Conservation (phyloP, 2,888 invertebrate species). For the Dichetophora obliterata region DNA sequence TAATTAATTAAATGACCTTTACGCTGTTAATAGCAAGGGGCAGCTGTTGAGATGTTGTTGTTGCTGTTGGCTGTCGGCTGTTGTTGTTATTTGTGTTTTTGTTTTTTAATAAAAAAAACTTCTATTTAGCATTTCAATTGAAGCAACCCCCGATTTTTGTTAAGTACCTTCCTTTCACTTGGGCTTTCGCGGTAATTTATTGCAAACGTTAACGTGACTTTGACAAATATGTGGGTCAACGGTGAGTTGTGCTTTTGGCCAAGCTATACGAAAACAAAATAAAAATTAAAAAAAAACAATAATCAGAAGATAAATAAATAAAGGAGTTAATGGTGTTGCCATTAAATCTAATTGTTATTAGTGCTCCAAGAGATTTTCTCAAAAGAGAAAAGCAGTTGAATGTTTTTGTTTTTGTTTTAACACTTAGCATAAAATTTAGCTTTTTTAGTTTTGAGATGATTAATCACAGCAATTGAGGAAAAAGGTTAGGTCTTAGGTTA, state of each 20-base stretch:
- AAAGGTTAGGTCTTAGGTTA: too few relatives aligned
- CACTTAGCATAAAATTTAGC: too few relatives aligned
- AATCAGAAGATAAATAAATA: constrained; percentile 48
- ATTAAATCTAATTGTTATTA: constrained; percentile 61
- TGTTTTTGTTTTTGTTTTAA: too few relatives aligned
- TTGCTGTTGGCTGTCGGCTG: background rate
- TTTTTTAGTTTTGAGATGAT: too few relatives aligned
- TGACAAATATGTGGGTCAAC: constrained; percentile 29
- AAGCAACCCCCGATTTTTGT: constrained; percentile 4
- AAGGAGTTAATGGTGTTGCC: constrained; percentile 60
- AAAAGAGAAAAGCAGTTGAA: too few relatives aligned
- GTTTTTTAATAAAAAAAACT: background rate
- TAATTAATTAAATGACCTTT: constrained; percentile 66
- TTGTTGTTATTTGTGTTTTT: background rate
- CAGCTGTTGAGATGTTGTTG: constrained; percentile 10
- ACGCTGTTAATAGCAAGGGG: background rate
- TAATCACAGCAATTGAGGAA: too few relatives aligned
- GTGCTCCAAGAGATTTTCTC: too few relatives aligned
- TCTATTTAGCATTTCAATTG: constrained; percentile 34
- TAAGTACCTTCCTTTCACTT: background rate
- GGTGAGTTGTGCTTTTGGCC: constrained; percentile 37
- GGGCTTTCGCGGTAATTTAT: constrained; percentile 12
- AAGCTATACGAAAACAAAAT: constrained; percentile 26
- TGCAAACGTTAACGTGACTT: constrained; percentile 20
- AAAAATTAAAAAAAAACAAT: constrained; percentile 40